These are phyloP conservation scores for Cephus spinipes DNA, from an alignment of 2,888 invertebrate species.

Conservation along the genomic window DNA sequence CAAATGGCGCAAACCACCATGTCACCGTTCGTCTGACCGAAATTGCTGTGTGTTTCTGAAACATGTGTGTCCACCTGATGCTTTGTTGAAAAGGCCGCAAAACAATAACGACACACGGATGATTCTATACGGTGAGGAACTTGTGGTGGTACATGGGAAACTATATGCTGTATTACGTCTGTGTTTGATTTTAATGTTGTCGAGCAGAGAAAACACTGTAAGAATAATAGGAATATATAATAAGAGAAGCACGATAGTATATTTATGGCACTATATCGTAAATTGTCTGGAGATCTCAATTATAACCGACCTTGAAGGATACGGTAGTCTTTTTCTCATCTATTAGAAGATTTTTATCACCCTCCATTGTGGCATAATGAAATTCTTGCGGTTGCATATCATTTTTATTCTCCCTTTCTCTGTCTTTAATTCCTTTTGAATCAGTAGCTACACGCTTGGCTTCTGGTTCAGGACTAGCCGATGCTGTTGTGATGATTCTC, in stretches of 20 bases:
- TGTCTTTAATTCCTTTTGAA: slow-evolving; percentile 31
- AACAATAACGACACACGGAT: slow-evolving; percentile 62
- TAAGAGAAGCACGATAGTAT: not conserved
- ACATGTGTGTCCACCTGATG: slow-evolving; percentile 61
- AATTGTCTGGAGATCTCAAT: not conserved
- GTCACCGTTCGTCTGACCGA: slow-evolving; percentile 56
- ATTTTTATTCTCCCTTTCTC: slow-evolving; percentile 37
- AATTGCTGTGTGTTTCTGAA: slow-evolving; percentile 59
- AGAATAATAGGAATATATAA: slow-evolving; percentile 1
- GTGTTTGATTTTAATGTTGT: slow-evolving; percentile 57
- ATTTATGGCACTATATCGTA: not conserved
- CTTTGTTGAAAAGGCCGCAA: slow-evolving; percentile 59
- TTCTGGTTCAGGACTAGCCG: slow-evolving; percentile 67
- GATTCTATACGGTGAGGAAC: slow-evolving; percentile 58
- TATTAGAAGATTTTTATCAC: slow-evolving; percentile 43
- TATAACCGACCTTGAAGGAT: slow-evolving; percentile 49
- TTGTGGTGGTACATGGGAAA: slow-evolving; percentile 59
- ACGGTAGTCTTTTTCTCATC: slow-evolving; percentile 52
- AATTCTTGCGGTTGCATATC: slow-evolving; percentile 55
- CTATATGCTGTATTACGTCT: slow-evolving; percentile 63
- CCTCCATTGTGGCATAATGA: slow-evolving; percentile 61
- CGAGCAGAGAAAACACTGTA: slow-evolving; percentile 58
- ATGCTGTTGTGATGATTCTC: slow-evolving; percentile 59
- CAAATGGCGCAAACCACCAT: slow-evolving; percentile 72
- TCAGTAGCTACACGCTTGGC: slow-evolving; percentile 42